A percentile compares a stretch with the other conserved stretches of the same genome.
Conservation (phyloP, 2,113 vertebrate genomes). For the Phaethon lepturus region DNA sequence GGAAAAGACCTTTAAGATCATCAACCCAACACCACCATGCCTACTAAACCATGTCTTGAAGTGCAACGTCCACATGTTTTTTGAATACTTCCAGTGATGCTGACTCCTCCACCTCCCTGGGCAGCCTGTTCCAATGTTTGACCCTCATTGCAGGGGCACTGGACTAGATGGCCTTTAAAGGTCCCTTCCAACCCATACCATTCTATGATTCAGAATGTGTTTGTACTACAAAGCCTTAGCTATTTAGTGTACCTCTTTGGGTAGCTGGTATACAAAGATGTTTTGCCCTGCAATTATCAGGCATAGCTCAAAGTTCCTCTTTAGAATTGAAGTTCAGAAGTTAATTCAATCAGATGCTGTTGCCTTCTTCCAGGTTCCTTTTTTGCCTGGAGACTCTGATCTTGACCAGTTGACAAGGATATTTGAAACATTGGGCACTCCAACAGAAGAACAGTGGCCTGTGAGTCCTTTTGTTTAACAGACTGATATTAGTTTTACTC, state of each 20-base stretch:
- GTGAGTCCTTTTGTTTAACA: slow-evolving; percentile 75
- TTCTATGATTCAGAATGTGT: neutral
- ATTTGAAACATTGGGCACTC: slow-evolving; percentile 96
- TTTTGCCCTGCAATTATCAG: neutral
- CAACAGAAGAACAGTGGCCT: slow-evolving; percentile 95
- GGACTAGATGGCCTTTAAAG: too few relatives aligned
- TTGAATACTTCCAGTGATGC: too few relatives aligned
- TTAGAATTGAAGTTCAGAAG: neutral
- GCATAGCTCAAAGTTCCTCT: neutral
- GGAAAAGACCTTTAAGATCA: too few relatives aligned
- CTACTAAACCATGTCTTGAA: too few relatives aligned
- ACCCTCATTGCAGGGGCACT: too few relatives aligned
- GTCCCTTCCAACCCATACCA: too few relatives aligned
- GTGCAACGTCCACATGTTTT: too few relatives aligned
- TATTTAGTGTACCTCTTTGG: neutral
- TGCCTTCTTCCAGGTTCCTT: slow-evolving; percentile 85
- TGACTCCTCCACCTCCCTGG: too few relatives aligned
- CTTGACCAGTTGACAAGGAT: slow-evolving; percentile 96
- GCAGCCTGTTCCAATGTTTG: too few relatives aligned
- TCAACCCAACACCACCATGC: too few relatives aligned
- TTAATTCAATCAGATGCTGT: neutral
- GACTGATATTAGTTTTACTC: neutral
- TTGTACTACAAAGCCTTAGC: neutral
- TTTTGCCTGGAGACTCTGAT: slow-evolving; percentile 96
- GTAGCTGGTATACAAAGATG: neutral